Conservation (phyloP, 2,888 invertebrate genomes). For the Noctua janthina region DNA sequence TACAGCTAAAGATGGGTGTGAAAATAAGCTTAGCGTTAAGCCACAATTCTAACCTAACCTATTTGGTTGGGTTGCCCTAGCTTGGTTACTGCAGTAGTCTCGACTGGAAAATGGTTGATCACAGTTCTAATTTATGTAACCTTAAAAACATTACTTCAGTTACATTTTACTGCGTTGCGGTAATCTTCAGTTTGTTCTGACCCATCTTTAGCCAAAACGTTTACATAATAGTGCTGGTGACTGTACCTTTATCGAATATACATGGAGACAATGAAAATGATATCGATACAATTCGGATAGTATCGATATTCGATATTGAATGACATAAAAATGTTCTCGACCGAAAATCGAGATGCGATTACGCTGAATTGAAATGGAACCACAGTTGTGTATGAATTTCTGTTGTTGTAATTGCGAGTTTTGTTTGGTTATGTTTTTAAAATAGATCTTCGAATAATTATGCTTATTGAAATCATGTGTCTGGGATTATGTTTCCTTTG, state of each 20-base stretch:
- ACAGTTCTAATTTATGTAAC: not conserved
- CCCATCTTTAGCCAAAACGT: not conserved
- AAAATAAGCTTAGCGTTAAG: too few relatives aligned
- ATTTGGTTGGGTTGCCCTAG: not conserved
- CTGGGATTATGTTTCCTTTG: too few relatives aligned
- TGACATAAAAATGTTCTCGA: conserved; percentile 55
- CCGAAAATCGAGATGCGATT: conserved; percentile 38
- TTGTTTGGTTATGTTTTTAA: not conserved
- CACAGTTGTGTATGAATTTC: conserved; percentile 29
- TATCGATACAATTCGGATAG: conserved; percentile 51
- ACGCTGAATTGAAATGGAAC: conserved; percentile 45
- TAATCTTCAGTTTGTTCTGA: not conserved
- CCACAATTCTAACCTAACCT: not conserved
- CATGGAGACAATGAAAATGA: conserved; percentile 53
- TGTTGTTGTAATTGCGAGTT: conserved; percentile 33
- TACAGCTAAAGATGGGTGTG: too few relatives aligned
- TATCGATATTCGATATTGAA: conserved; percentile 59
- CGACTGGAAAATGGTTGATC: not conserved
- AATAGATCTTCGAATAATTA: not conserved
- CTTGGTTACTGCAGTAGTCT: not conserved
- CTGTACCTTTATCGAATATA: conserved; percentile 38
- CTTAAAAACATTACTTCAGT: not conserved
- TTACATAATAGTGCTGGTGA: not conserved
- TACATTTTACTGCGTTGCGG: not conserved
- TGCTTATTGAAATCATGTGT: too few relatives aligned